Base-by-base conservation (phyloP, 1,140 invertebrate genomes). In the Battus philenor region DNA sequence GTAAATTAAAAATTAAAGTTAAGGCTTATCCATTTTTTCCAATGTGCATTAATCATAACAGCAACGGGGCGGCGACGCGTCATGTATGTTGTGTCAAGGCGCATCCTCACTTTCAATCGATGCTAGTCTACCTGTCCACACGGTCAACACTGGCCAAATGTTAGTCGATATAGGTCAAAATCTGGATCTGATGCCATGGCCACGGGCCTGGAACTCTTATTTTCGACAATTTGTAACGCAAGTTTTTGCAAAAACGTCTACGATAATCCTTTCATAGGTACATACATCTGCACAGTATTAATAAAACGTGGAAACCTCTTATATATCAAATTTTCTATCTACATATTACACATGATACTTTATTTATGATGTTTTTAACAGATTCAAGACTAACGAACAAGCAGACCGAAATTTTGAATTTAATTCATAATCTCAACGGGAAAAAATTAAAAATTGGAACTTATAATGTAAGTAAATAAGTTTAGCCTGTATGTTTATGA, bases 161-260 rank as follows among this genome's bases (percentile, higher is more conserved):
- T 15, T 33, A 6, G 1, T n/a, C 9, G 6, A 8, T 17, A 16
- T 2, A 41, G 17, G 13, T 27, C 13, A 41, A 12, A 27, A 4
- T 2, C 13, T 5, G 22, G 15, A 9, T 17, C 27, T 41, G 17
- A 63, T 59, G 57, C 53, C 20, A 83, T 79, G 73, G 58, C 70
- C 20, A 15, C 38, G 15, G 81, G 80, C 3, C 27, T 82, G 45
- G 70, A 84, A 17, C 59, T 84, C 26, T 76, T 86, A 27, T 61
- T 78, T 26, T 78, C 81, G 3, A 55, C 71, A 9, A 61, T 86
- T 33, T 86, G 82, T 59, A 84, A 84, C 44, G 69, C 68, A 0
- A 77, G 61, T 2, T 65, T 77, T 43, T 85, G 79, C 55, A 73
- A 67, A 30, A 50, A 47, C 4, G 20, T 68, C 20, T 74, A 71